These are phyloP conservation scores for Philypnodon macrostomus DNA, from an alignment of 2,797 vertebrate genomes.

Conservation along the genomic window DNA sequence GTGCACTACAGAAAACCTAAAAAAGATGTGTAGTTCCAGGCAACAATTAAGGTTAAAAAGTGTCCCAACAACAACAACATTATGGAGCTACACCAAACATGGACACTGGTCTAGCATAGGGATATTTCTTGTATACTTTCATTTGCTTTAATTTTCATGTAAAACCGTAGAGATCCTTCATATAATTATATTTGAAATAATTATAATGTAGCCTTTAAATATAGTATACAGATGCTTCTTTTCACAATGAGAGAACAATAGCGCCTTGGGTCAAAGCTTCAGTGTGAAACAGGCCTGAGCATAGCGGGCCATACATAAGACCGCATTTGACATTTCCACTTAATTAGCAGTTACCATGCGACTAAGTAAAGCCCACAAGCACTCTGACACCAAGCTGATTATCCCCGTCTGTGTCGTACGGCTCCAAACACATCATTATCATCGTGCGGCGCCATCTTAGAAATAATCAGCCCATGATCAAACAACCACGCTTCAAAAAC, in stretches of 20 bases:
- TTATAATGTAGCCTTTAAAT: background rate
- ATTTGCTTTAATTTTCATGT: background rate
- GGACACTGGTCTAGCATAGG: too few relatives aligned
- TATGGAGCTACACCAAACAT: too few relatives aligned
- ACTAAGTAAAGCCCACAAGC: conserved; percentile 55
- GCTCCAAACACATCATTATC: conserved; percentile 46
- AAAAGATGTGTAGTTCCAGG: too few relatives aligned
- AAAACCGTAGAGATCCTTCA: background rate
- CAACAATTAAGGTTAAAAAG: too few relatives aligned
- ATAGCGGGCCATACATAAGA: background rate
- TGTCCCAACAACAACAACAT: too few relatives aligned
- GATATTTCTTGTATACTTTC: too few relatives aligned
- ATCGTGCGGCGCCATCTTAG: conserved; percentile 30
- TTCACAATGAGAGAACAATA: conserved; percentile 13
- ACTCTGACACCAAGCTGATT: conserved; percentile 60
- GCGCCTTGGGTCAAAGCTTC: conserved; percentile 8
- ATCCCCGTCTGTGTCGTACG: conserved; percentile 41
- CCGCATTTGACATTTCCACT: conserved; percentile 73
- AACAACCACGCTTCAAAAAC: conserved; percentile 54
- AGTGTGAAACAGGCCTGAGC: conserved; percentile 6
- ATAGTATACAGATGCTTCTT: conserved; percentile 9
- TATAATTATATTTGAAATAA: background rate
- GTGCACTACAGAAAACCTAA: too few relatives aligned
- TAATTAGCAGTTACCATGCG: conserved; percentile 71
- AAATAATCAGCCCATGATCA: conserved; percentile 49